Conservation (phyloP, 64 coral and sea anemone genomes). For the Pocillopora verrucosa region DNA sequence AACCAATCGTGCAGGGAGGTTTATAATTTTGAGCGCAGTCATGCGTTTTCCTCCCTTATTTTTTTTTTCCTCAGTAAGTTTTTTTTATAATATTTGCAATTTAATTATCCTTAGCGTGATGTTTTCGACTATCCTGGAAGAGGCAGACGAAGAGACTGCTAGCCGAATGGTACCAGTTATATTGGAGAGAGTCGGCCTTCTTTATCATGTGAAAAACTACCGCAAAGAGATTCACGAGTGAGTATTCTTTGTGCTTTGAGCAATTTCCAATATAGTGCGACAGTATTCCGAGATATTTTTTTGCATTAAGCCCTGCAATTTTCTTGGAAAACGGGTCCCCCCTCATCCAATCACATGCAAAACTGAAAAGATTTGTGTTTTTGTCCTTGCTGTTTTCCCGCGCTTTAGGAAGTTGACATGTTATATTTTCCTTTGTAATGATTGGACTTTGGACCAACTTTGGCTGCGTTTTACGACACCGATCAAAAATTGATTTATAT, state of each 20-base stretch:
- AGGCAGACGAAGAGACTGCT: slow-evolving; percentile 48
- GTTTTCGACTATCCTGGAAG: slow-evolving; percentile 48
- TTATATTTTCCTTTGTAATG: too few relatives aligned
- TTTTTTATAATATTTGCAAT: neutral
- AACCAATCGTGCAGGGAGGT: too few relatives aligned
- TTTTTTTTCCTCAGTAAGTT: neutral
- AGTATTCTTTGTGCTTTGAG: neutral
- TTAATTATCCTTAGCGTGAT: slow-evolving; percentile 16
- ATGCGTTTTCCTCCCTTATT: neutral
- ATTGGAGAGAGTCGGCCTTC: slow-evolving; percentile 43
- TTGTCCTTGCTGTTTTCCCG: too few relatives aligned
- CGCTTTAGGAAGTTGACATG: too few relatives aligned
- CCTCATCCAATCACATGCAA: too few relatives aligned
- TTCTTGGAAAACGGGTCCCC: neutral
- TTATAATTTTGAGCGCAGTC: too few relatives aligned
- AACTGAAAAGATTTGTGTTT: too few relatives aligned
- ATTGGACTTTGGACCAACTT: too few relatives aligned
- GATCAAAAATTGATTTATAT: too few relatives aligned
- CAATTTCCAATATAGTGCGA: too few relatives aligned
- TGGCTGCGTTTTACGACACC: too few relatives aligned
- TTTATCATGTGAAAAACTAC: slow-evolving; percentile 42
- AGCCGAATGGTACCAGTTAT: slow-evolving; percentile 60
- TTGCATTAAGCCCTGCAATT: neutral
- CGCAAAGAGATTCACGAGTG: slow-evolving; percentile 39
- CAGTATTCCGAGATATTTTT: too few relatives aligned